Base-by-base conservation (phyloP, 1,140 invertebrate species). In the Rhopalosiphum maidis region DNA sequence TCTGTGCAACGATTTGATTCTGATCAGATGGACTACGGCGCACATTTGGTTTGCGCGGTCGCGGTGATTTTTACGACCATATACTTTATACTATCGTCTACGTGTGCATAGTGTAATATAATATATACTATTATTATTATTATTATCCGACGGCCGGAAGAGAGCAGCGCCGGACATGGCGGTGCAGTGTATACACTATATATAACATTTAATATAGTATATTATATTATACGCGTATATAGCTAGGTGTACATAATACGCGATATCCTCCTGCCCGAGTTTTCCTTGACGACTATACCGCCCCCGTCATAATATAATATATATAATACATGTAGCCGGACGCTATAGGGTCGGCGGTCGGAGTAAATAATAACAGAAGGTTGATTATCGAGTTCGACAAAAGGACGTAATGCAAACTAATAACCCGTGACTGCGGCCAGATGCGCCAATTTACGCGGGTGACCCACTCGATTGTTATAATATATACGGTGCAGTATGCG, bases 351-450 rank as follows among this genome's bases (percentile, higher is more conserved):
- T 46, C 30, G 88, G 51, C 8, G 88, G n/a, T n/a, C 68, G 91
- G 91, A 92, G 91, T 92, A 92, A 92, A 92, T 92, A 77, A 77
- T 91, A 92, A 92, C 91, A 92, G 91, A 92, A 83, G 91, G 91
- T 83, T 37, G 77, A 85, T 85, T 83, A 85, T 85, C n/a, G 60
- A 82, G 25, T 82, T 43, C 55, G 91, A 92, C 91, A 92, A 92
- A 92, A 92, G 43, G 77, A 85, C 90, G 90, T 91, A 85, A 92
- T 85, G 91, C 91, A 92, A 92, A 85, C 91, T 92, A 92, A 92
- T 92, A 92, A 92, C 91, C 91, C 91, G 77, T 92, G 91, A 92
- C 91, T 54, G 77, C 46, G 91, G 91, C 77, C 91, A 92, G 91
- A 92, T 92, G 91, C 77, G 91, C 91, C 91, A 54, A 92, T 92